Base-by-base conservation (phyloP, 1,140 invertebrate species). In the Heliothis subflexa region DNA sequence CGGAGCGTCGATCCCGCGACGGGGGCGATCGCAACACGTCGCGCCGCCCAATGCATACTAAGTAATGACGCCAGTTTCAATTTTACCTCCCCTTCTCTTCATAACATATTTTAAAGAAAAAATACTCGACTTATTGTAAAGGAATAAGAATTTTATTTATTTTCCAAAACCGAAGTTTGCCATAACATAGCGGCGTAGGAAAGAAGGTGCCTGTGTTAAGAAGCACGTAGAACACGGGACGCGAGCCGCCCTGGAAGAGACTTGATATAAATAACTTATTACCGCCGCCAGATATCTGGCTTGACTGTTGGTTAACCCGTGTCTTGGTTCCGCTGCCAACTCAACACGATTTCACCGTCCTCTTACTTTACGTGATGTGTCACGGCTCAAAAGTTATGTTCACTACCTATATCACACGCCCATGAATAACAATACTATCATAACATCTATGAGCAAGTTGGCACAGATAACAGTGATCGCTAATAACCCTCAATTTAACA, bases 1-100 rank as follows among this genome's bases (percentile, higher is more conserved):
- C 84, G 79, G 88, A 85, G 86, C 85, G 50, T 79, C 82, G 91
- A 88, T 88, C 85, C 82, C 82, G 85, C 83, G 86, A 84, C 81
- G 85, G 85, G 85, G 85, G 85, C 91, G 90, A 91, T 91, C 90
- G 90, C 86, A 79, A 88, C 90, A 87, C 88, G 86, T 86, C 87
- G 84, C 85, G 82, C 80, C 89, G 86, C 88, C 83, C 93, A 93
- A 94, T 94, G 93, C 93, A 94, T 94, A 94, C 93, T 89, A 94
- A 94, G 91, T 91, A 84, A 89, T 89, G 83, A 88, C 83, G 82
- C 83, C 87, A 88, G 89, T 91, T 93, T 94, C 91, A 93, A 93
- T 94, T 93, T 92, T 88, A 90, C 83, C 86, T 86, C 88, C 85
- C 84, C 84, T 86, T 85, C 83, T 83, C 83, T 84, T 86, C 86